Evolutionary conservation across 1,140 invertebrate species (phyloP).

Genomic region (Hylaeus volcanicus): DNA sequence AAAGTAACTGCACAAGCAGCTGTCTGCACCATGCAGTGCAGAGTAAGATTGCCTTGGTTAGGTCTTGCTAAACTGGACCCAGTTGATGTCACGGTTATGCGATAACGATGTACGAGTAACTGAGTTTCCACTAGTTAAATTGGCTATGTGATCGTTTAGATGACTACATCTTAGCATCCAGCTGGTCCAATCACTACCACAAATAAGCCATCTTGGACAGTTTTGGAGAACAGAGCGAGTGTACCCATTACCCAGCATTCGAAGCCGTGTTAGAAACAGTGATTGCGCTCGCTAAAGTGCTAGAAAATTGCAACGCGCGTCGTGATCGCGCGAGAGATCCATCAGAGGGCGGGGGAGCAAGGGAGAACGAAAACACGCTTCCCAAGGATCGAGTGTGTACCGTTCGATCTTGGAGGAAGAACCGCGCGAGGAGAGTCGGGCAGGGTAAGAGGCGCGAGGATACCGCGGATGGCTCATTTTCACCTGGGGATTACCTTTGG

Average conservation of each 20-base stretch:
- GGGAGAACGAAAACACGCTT: conserved; percentile 18
- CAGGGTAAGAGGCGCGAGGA: neutral
- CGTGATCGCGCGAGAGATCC: conserved; percentile 7
- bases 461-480: conserved; percentile 65
- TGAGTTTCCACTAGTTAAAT: too few species aligned
- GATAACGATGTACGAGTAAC: too few species aligned
- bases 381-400: conserved; percentile 12
- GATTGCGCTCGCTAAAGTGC: conserved; percentile 24
- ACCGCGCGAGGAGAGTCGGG: neutral
- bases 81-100: too few species aligned
- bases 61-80: too few species aligned
- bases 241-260: neutral
- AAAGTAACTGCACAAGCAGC: neutral
- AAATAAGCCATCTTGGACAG: too few species aligned
- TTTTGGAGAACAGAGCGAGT: too few species aligned
- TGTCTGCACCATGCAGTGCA: too few species aligned
- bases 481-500: conserved; percentile 70
- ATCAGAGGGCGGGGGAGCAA: neutral
- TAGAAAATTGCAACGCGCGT: conserved; percentile 31
- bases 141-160: too few species aligned
- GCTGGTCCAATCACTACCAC: too few species aligned
- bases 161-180: too few species aligned
- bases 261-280: neutral
- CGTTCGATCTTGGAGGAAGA: conserved; percentile 8
- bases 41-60: too few species aligned